phyloP scores from a whole-genome alignment of 2,797 vertebrate genomes.

The Poecilia wingei region DNA sequence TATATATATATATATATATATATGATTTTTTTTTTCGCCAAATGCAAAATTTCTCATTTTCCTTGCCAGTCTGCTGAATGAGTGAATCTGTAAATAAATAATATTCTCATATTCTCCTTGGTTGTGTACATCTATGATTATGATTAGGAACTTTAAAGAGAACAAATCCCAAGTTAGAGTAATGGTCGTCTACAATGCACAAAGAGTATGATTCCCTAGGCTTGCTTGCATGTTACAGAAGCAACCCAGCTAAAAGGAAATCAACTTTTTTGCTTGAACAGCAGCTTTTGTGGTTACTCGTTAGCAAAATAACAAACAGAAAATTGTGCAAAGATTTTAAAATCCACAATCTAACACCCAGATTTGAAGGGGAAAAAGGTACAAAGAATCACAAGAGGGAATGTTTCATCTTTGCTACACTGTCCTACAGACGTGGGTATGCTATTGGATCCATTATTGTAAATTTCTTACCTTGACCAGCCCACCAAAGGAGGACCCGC shows the following conservation, averaged over 20 bases:
- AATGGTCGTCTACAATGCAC: not conserved
- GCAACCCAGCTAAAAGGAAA: not conserved
- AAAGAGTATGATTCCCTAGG: not conserved
- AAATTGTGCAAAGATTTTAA: not conserved
- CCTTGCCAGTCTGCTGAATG: not conserved
- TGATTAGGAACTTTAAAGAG: not conserved
- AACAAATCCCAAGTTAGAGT: not conserved
- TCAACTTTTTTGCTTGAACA: not conserved
- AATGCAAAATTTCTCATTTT: not conserved
- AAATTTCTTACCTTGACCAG: conserved; percentile 80
- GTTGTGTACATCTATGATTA: not conserved
- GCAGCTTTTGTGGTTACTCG: not conserved
- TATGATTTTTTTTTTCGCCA: not conserved
- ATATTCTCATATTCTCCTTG: not conserved
- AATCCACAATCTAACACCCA: not conserved
- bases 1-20: not conserved
- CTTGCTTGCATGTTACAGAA: not conserved
- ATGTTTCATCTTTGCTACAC: not conserved
- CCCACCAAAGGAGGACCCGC: conserved; percentile 80
- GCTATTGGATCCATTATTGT: not conserved
- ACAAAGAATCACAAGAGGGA: not conserved
- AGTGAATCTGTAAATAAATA: not conserved
- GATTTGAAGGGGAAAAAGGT: not conserved
- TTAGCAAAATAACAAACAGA: not conserved
- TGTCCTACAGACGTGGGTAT: not conserved